phyloP scores from a whole-genome alignment of 23 tunicate genomes.

The Styela clava region DNA sequence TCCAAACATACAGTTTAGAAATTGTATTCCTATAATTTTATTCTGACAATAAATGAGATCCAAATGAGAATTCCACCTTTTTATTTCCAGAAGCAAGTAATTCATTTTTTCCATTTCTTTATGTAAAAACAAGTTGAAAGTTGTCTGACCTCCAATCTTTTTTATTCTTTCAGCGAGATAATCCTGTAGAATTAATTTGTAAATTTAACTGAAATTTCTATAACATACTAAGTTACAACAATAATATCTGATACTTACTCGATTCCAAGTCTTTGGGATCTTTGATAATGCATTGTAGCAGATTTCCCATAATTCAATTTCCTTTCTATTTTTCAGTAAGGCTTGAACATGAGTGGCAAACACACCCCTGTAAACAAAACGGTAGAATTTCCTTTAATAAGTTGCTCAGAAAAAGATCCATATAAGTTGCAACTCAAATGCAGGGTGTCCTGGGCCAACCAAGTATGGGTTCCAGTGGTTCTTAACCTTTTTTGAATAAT shows the following conservation, averaged over 20 bases:
- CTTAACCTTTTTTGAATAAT: too few relatives aligned
- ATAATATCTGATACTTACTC: constrained; percentile 53
- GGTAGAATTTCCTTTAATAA: too few relatives aligned
- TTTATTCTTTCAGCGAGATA: constrained; percentile 66
- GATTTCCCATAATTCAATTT: constrained; percentile 87
- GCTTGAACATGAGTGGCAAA: constrained; percentile 80
- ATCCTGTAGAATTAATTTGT: constrained; percentile 41
- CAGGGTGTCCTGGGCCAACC: too few relatives aligned
- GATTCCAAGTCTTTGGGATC: constrained; percentile 74
- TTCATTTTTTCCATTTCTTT: constrained; percentile 56
- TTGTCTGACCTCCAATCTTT: constrained; percentile 78
- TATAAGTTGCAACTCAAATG: too few relatives aligned
- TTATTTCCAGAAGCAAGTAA: constrained; percentile 57
- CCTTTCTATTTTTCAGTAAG: constrained; percentile 60
- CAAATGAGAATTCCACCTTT: too few relatives aligned
- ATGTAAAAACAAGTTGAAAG: constrained; percentile 79
- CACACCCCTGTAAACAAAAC: constrained; percentile 57
- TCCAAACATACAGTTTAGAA: too few relatives aligned
- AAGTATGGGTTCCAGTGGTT: too few relatives aligned
- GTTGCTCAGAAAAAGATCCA: too few relatives aligned
- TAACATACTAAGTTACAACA: neutral
- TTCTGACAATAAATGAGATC: too few relatives aligned
- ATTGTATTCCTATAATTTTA: too few relatives aligned
- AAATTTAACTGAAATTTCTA: neutral
- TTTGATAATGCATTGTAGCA: constrained; percentile 85